phyloP scores from a whole-genome alignment of 1,140 invertebrate genomes.

The Atta texana region DNA sequence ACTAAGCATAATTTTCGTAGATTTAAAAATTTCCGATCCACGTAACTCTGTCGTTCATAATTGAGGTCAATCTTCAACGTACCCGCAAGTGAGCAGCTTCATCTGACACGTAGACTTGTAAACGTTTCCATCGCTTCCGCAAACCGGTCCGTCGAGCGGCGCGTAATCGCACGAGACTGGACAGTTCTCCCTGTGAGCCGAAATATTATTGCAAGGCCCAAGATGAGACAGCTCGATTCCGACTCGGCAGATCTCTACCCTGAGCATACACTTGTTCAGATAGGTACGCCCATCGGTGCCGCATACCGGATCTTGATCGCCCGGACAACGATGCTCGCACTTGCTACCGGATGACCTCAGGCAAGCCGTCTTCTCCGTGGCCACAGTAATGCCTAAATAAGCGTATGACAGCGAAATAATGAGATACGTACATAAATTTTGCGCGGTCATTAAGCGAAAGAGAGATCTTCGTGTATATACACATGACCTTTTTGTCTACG shows the following conservation, averaged over 20 bases:
- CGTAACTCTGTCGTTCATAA: neutral
- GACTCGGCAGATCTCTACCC: slow-evolving; percentile 93
- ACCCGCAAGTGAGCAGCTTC: slow-evolving; percentile 96
- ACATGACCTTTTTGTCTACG: neutral
- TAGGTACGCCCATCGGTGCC: slow-evolving; percentile 96
- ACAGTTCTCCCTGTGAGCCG: slow-evolving; percentile 94
- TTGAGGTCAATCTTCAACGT: slow-evolving; percentile 74
- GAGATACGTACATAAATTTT: slow-evolving; percentile 45
- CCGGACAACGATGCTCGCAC: slow-evolving; percentile 92
- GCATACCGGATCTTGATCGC: slow-evolving; percentile 95
- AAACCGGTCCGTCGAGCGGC: slow-evolving; percentile 94
- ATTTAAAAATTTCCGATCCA: neutral
- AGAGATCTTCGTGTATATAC: slow-evolving; percentile 10
- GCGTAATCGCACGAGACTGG: slow-evolving; percentile 94
- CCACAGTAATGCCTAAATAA: slow-evolving; percentile 87
- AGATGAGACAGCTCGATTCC: slow-evolving; percentile 92
- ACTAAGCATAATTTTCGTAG: neutral
- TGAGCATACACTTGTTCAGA: slow-evolving; percentile 95
- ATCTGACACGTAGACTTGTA: slow-evolving; percentile 97
- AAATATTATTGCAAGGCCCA: slow-evolving; percentile 95
- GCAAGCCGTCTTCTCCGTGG: slow-evolving; percentile 89
- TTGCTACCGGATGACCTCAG: slow-evolving; percentile 91
- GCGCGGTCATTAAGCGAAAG: slow-evolving; percentile 49
- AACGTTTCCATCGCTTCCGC: slow-evolving; percentile 96
- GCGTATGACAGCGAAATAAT: slow-evolving; percentile 45